Percentiles rank a stretch among this genome's conserved stretches.
Evolutionary conservation across 2,113 vertebrate species (phyloP).

Genomic region (Scartelaos histophorus): DNA sequence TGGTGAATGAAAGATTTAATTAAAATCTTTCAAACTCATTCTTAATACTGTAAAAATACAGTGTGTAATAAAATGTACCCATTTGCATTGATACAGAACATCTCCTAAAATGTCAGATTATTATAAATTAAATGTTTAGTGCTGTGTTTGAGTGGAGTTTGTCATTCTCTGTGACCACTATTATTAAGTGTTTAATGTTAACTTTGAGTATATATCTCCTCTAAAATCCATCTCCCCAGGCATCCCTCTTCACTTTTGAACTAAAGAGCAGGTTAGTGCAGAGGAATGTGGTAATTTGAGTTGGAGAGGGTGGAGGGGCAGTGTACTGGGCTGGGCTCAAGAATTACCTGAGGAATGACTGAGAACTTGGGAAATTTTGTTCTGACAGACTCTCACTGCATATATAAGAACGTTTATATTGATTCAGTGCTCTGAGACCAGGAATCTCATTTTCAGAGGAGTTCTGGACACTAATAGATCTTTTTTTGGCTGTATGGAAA

Average conservation of each 20-base stretch:
- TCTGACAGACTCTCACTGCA: conserved; percentile 9
- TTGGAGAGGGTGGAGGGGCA: conserved; percentile 24
- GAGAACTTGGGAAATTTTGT: conserved; percentile 16
- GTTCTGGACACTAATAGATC: no score
- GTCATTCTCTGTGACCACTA: background rate
- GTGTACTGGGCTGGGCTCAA: conserved; percentile 33
- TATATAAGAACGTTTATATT: background rate
- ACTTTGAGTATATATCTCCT: background rate
- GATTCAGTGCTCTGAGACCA: background rate
- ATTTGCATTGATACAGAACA: background rate
- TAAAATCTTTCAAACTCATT: no score
- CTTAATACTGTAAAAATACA: no score
- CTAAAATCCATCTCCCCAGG: conserved; percentile 23
- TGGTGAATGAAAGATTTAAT: no score
- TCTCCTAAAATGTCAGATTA: background rate
- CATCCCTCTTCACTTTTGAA: conserved; percentile 34
- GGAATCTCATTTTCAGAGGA: no score
- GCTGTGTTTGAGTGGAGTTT: background rate
- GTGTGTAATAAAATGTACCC: no score
- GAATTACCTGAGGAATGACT: conserved; percentile 56
- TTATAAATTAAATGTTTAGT: background rate
- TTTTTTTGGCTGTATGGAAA: no score
- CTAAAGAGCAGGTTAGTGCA: conserved; percentile 51
- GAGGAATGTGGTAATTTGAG: conserved; percentile 71
- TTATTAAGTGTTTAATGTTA: background rate